Conservation (phyloP, 1,140 invertebrate species). For the Lepidurus couesii region DNA sequence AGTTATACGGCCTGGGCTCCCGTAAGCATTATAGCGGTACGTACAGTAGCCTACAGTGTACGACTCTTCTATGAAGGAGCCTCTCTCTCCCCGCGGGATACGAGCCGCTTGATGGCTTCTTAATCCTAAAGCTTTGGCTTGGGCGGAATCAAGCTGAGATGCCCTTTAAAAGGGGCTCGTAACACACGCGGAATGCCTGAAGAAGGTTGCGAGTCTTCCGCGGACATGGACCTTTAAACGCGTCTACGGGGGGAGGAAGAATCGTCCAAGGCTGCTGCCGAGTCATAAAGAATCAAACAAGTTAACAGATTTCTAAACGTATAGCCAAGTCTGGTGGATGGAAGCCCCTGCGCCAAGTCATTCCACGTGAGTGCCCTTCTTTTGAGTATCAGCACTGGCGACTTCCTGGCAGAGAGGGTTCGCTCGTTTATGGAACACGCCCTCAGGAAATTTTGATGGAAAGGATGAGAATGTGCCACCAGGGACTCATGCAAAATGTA, state of each 20-base stretch:
- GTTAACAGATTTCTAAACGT: not conserved
- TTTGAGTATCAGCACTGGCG: not conserved
- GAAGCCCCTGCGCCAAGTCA: not conserved
- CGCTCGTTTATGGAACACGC: constrained; percentile 3
- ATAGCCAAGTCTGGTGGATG: not conserved
- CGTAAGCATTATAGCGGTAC: not conserved
- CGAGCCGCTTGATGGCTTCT: not conserved
- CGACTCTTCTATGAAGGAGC: not conserved
- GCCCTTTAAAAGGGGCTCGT: not conserved
- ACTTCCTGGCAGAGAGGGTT: constrained; percentile 15
- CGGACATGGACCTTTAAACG: not conserved
- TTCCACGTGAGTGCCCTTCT: not conserved
- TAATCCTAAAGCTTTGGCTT: constrained; percentile 3
- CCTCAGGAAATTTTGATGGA: constrained; percentile 17
- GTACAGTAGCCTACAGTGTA: not conserved
- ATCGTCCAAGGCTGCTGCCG: not conserved
- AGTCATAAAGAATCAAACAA: constrained; percentile 16
- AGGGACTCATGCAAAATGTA: constrained; percentile 22
- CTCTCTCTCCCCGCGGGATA: not conserved
- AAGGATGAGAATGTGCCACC: constrained; percentile 21
- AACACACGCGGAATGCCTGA: not conserved
- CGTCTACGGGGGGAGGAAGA: not conserved
- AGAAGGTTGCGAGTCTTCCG: too few relatives aligned
- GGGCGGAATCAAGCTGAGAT: constrained; percentile 13
- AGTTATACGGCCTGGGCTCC: not conserved